A percentile compares a stretch with the other conserved stretches of the same genome.
Evolutionary conservation across 2,888 invertebrate species (phyloP).

Genomic region (Lithophane semibrunnea): DNA sequence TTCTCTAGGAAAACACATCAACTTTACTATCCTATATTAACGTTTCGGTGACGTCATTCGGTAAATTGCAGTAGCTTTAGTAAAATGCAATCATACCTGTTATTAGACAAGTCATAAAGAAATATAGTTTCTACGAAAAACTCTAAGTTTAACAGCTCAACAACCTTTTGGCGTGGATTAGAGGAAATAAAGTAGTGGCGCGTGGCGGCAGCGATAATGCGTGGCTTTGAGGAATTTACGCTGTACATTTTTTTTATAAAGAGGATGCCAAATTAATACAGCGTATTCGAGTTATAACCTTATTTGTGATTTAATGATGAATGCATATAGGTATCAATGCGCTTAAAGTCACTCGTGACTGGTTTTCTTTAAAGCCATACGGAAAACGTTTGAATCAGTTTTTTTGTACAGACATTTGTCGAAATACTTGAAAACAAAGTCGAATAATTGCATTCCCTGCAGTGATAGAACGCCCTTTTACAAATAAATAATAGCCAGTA

Average conservation of each 20-base stretch:
- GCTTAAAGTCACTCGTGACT: not conserved
- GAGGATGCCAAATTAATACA: not conserved
- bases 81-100: not conserved
- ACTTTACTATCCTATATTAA: too few species aligned
- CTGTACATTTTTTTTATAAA: not conserved
- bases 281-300: not conserved
- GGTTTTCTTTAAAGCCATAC: not conserved
- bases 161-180: not conserved
- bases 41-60: not conserved
- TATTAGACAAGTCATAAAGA: not conserved
- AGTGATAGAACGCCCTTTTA: slow-evolving; percentile 4
- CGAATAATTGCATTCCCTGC: not conserved
- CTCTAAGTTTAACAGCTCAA: not conserved
- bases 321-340: not conserved
- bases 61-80: not conserved
- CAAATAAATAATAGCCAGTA: slow-evolving; percentile 37
- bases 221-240: not conserved
- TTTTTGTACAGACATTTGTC: not conserved
- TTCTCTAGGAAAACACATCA: not conserved
- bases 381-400: not conserved
- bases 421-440: not conserved
- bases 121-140: not conserved
- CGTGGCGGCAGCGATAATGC: not conserved
- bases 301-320: not conserved
- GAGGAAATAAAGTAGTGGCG: not conserved